Percentiles rank a stretch among this genome's conserved stretches.
These are phyloP conservation scores for Argyrosomus regius DNA, from an alignment of 2,797 vertebrate genomes.

Conservation along the genomic window DNA sequence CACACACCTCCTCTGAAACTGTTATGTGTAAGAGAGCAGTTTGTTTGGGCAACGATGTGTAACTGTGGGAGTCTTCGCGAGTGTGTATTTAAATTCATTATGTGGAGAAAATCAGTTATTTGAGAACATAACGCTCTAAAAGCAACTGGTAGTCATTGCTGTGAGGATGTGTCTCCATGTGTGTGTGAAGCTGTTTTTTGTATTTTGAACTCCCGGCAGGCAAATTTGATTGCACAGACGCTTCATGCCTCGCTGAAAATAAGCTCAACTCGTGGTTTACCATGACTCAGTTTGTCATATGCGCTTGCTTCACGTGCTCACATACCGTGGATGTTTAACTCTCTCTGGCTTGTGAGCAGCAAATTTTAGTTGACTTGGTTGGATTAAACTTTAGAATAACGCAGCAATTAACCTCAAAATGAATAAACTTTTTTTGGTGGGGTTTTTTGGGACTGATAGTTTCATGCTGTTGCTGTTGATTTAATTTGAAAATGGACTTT, in stretches of 20 bases:
- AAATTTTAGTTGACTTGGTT: slow-evolving; percentile 18
- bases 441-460: slow-evolving; percentile 4
- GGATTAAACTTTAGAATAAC: slow-evolving; percentile 25
- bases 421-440: not conserved
- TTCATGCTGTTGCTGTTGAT: slow-evolving; percentile 9
- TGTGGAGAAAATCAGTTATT: slow-evolving; percentile 46
- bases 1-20: not conserved
- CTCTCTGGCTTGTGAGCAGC: slow-evolving; percentile 21
- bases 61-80: slow-evolving; percentile 6
- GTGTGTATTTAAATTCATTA: slow-evolving; percentile 37
- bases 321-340: slow-evolving; percentile 32
- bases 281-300: slow-evolving; percentile 65
- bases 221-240: slow-evolving; percentile 58
- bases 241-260: slow-evolving; percentile 53
- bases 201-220: slow-evolving; percentile 52
- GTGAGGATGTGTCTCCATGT: slow-evolving; percentile 13
- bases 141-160: slow-evolving; percentile 23
- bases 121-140: slow-evolving; percentile 23
- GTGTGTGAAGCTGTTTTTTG: slow-evolving; percentile 45
- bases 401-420: slow-evolving; percentile 1
- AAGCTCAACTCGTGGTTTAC: slow-evolving; percentile 69
- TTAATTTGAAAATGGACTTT: not conserved
- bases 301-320: slow-evolving; percentile 49
- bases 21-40: not conserved
- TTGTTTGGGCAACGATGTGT: slow-evolving; percentile 9